phyloP scores from a whole-genome alignment of 2,113 vertebrate species.

The Perccottus glenii region DNA sequence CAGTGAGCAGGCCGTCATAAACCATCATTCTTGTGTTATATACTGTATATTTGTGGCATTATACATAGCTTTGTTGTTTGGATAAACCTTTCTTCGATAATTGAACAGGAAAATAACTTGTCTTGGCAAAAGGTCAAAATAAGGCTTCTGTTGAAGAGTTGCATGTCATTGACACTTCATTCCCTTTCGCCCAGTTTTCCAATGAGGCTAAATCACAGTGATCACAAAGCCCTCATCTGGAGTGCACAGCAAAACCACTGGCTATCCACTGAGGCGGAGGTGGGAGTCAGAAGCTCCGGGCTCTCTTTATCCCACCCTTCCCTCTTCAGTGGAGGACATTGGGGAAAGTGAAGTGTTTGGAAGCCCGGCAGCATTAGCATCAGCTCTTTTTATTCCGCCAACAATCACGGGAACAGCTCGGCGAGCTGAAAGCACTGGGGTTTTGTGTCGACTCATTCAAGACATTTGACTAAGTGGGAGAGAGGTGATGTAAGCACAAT shows the following conservation, averaged over 20 bases:
- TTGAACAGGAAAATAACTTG: no score
- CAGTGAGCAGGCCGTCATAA: no score
- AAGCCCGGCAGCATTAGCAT: constrained; percentile 12
- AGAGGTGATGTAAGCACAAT: neutral
- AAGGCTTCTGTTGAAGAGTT: neutral
- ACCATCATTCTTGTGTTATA: no score
- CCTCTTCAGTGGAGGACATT: constrained; percentile 29
- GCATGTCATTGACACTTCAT: neutral
- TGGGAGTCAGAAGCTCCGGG: constrained; percentile 3
- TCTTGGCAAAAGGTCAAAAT: neutral
- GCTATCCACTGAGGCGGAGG: constrained; percentile 7
- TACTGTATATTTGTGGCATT: no score
- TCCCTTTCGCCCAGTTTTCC: constrained; percentile 1
- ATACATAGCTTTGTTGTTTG: no score
- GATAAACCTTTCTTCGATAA: no score
- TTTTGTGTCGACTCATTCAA: neutral
- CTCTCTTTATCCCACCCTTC: neutral
- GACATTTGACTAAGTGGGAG: neutral
- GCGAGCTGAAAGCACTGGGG: constrained; percentile 4
- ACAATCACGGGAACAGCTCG: constrained; percentile 8
- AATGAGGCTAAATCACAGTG: constrained; percentile 31
- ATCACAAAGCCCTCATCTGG: constrained; percentile 22
- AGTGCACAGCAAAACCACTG: constrained; percentile 45
- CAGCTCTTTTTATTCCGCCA: constrained; percentile 5
- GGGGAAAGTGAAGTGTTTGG: constrained; percentile 27